Base-by-base conservation (phyloP, 2,113 vertebrate species). In the Ammodytes marinus region DNA sequence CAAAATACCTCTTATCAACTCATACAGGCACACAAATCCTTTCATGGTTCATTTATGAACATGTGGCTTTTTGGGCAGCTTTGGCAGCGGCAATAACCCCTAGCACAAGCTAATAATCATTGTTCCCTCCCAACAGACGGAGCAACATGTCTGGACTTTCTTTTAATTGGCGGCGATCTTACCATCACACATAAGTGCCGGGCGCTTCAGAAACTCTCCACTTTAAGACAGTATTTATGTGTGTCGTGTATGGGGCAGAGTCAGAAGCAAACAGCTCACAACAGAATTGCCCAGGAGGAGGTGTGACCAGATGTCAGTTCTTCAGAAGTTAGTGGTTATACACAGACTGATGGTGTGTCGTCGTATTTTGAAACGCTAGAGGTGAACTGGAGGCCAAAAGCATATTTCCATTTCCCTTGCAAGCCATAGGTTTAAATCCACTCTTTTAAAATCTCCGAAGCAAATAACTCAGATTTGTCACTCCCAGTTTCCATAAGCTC, bases 91-190 rank as follows among this genome's bases (percentile, higher is more conserved):
- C 55, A 69, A 80, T 49, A 86, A 74, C 65, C 45, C 27, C 46
- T 6, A 66, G 47, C 27, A 50, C 52, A n/a, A 79, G 54, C 76
- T 75, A 66, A 85, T 78, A 80, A 88, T 71, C 90, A 84, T 46
- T 1, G 67, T 55, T 82, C 55, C 60, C 80, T 87, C 57, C 71
- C 46, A 84, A 83, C 87, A 91, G 91, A 93, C 87, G 87, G 89
- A 81, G 77, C 46, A 9, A 42, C 80, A 86, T 87, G 86, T 81
- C 84, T 86, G 82, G 82, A 81, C 86, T 69, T 88, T 90, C 90
- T 84, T 88, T 83, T 84, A 86, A 77, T 69, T 85, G 84, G 74
- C 85, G 89, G 78, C 61, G 83, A 88, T 87, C 76, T 63, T 84
- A 85, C 55, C 15, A 55, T 71, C 82, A 57, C 27, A 59, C 37